Conservation (phyloP, 2,888 invertebrate species). For the Agonopterix alstromeriana region DNA sequence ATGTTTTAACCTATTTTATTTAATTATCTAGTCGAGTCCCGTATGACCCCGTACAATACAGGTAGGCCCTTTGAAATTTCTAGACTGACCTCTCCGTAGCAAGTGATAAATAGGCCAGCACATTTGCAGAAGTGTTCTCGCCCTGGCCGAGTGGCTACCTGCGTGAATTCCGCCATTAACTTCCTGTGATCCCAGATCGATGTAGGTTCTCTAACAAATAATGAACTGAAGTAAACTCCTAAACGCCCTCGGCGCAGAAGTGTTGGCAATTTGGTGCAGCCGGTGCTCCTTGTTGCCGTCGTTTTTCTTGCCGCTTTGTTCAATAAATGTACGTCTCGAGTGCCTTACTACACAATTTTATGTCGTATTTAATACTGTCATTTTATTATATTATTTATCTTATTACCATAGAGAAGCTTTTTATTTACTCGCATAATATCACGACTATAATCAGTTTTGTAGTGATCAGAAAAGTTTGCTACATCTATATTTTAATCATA, state of each 20-base stretch:
- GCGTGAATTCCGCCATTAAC: slow-evolving; percentile 11
- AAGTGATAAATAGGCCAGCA: slow-evolving; percentile 1
- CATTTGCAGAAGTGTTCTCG: slow-evolving; percentile 1
- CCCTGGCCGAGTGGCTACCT: slow-evolving; percentile 3
- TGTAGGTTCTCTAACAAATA: slow-evolving; percentile 51
- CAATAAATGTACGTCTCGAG: slow-evolving; percentile 57
- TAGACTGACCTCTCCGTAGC: too few species aligned
- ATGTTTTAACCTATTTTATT: too few species aligned
- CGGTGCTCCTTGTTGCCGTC: slow-evolving; percentile 58
- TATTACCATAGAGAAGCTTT: too few species aligned
- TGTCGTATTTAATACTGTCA: slow-evolving; percentile 41
- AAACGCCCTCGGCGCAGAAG: slow-evolving; percentile 50
- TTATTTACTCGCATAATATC: too few species aligned
- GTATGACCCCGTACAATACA: too few species aligned
- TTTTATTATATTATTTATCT: slow-evolving; percentile 23
- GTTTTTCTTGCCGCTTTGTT: slow-evolving; percentile 63
- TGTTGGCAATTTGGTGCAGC: slow-evolving; percentile 66
- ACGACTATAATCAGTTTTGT: too few species aligned
- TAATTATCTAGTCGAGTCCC: too few species aligned
- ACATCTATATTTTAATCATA: too few species aligned
- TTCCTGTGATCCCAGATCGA: slow-evolving; percentile 34
- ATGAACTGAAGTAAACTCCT: slow-evolving; percentile 56
- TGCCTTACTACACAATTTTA: slow-evolving; percentile 46
- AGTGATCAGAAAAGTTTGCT: neutral
- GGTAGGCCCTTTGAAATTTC: too few species aligned